A percentile compares a stretch with the other conserved stretches of the same genome.
These are phyloP conservation scores for Hirudinaria manillensis DNA, from an alignment of 2,888 invertebrate genomes.

Conservation along the genomic window DNA sequence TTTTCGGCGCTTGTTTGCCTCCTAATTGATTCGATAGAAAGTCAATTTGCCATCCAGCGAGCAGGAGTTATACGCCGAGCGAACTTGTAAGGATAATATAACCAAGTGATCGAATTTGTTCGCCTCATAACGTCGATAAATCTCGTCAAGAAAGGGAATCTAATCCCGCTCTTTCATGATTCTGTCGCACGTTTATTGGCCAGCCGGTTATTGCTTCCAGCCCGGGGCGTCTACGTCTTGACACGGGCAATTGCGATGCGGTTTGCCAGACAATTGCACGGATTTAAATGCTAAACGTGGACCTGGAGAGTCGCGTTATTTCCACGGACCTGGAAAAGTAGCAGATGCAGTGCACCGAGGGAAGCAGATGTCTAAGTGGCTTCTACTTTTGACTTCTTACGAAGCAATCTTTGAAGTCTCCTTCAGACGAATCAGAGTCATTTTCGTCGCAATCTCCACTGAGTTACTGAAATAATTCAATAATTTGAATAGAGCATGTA, in stretches of 20 bases:
- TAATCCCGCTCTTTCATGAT: conserved; percentile 4
- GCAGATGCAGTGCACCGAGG: too few relatives aligned
- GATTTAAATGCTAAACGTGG: too few relatives aligned
- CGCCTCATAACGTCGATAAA: conserved; percentile 10
- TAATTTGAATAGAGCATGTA: too few relatives aligned
- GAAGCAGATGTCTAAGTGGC: too few relatives aligned
- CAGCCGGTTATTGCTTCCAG: not conserved
- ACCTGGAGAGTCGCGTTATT: too few relatives aligned
- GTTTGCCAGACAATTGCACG: too few relatives aligned
- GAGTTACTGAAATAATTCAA: too few relatives aligned
- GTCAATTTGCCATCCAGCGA: conserved; percentile 12
- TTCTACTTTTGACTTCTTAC: too few relatives aligned
- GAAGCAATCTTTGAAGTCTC: too few relatives aligned
- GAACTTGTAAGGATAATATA: conserved; percentile 13
- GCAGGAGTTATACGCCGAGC: conserved; percentile 16
- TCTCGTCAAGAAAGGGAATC: not conserved
- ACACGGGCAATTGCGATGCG: not conserved
- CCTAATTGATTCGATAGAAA: conserved; percentile 12
- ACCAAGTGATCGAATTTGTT: conserved; percentile 7
- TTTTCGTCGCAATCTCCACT: too few relatives aligned
- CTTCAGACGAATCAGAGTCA: too few relatives aligned
- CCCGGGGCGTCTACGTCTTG: not conserved
- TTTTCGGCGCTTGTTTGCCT: conserved; percentile 5
- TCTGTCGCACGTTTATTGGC: not conserved
- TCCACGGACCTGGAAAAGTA: too few relatives aligned